Evolutionary conservation across 2,888 invertebrate species (phyloP), one percentile per base, ranked within the genome.

Genomic region (Chirona hameri): DNA sequence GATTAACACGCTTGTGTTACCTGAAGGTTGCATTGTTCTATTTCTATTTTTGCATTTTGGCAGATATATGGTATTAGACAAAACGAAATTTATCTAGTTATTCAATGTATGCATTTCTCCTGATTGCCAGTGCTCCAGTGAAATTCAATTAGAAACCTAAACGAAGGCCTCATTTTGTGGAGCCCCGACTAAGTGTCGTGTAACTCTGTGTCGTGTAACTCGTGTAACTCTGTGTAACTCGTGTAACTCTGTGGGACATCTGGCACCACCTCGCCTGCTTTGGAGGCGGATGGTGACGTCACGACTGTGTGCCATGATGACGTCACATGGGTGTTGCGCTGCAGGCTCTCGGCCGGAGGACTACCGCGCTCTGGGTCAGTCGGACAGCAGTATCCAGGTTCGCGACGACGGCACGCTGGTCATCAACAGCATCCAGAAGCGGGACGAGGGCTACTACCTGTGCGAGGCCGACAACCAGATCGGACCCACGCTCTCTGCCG

Each of bases 401-500:
- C 85, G 86, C 80, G 96, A 96, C 89, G 98, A 98, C 88, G 98
- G 98, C 86, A 96, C 97, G 82, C 90, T 98, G 84, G 91, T 93
- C 83, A 94, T 98, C 87, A 92, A 93, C 86, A 95, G 96, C 87
- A 96, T 97, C 85, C 95, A 95, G 88, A 97, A 97, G 89, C 93
- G 93, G 31, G 97, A 97, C 87, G 96, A 97, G 89, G 97, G 97
- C 39, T 96, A 96, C 88, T 98, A 97, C 88, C 90, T 98, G 79
- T 98, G 98, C 88, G 97, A 98, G 89, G 97, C 97, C 83, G 95
- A 95, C 81, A 98, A 98, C 89, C 96, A 97, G 86, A 97, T 98
- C 86, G 97, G 97, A 84, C 95, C 96, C 84, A 97, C 96, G 87
- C 90, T 98, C 57, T 98, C 97, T 82, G 97, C 97, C 86, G 96